Conservation (phyloP, 2,113 vertebrate species). For the Origma solitaria region DNA sequence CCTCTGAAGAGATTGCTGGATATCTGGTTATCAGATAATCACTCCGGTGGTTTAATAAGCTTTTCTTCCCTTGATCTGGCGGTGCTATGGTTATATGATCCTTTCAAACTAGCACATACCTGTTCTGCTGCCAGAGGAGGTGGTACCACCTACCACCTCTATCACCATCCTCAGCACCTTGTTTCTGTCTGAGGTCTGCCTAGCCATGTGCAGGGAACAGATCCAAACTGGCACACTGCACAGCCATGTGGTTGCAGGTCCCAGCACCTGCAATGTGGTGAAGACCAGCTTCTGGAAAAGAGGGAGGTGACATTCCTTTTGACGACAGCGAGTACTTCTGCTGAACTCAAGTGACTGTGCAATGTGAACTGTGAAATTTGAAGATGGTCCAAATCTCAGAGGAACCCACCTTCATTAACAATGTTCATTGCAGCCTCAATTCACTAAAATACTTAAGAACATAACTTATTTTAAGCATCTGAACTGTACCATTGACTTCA, state of each 20-base stretch:
- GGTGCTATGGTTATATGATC: background rate
- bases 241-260: background rate
- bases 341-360: background rate
- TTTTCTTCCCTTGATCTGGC: background rate
- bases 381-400: background rate
- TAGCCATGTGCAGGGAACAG: background rate
- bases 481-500: background rate
- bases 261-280: rapidly evolving
- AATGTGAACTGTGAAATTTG: background rate
- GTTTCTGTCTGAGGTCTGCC: background rate
- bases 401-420: background rate
- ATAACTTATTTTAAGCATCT: background rate
- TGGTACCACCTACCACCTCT: background rate
- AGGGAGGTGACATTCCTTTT: background rate
- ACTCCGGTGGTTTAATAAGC: background rate
- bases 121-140: background rate
- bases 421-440: background rate
- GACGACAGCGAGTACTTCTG: background rate
- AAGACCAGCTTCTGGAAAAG: background rate
- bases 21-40: background rate
- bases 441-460: background rate
- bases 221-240: background rate
- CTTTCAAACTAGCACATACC: background rate
- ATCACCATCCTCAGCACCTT: background rate
- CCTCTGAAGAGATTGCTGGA: background rate